These are phyloP conservation scores for Dryas iulia DNA, from an alignment of 1,140 invertebrate species.

Conservation along the genomic window DNA sequence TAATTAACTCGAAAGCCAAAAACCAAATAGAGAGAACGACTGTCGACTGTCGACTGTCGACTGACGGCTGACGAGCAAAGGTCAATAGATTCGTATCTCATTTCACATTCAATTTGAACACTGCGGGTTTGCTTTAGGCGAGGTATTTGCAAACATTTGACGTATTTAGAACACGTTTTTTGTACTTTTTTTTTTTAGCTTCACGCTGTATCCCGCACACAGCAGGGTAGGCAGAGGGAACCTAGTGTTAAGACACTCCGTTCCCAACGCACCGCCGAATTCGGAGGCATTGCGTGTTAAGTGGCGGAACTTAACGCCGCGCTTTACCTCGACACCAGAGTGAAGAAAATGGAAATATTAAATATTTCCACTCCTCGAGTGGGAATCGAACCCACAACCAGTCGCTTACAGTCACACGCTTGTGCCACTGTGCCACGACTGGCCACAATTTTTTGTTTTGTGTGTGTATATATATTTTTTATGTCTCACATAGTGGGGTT, in stretches of 20 bases:
- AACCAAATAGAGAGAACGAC: background rate
- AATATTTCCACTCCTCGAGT: background rate
- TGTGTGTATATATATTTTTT: too few relatives aligned
- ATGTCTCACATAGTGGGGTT: too few relatives aligned
- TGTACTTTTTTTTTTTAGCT: background rate
- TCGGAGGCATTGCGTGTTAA: background rate
- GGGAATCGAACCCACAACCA: background rate
- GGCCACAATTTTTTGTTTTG: too few relatives aligned
- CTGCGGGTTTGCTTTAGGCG: background rate
- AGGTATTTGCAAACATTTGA: background rate
- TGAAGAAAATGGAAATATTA: too few relatives aligned
- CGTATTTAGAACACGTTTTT: background rate
- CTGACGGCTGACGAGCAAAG: background rate
- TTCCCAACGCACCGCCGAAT: background rate
- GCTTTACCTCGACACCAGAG: background rate
- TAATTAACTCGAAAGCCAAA: background rate
- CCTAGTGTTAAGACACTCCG: background rate
- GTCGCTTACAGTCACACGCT: background rate
- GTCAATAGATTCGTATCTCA: constrained; percentile 3
- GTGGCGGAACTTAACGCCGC: background rate
- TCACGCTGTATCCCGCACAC: background rate
- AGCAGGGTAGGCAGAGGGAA: background rate
- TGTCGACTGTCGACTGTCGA: too few relatives aligned
- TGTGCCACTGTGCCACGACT: too few relatives aligned
- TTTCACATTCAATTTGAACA: background rate